Evolutionary conservation across 2,888 invertebrate genomes (phyloP), one percentile per base, ranked within the genome.

Genomic region (Sisyra nigra): DNA sequence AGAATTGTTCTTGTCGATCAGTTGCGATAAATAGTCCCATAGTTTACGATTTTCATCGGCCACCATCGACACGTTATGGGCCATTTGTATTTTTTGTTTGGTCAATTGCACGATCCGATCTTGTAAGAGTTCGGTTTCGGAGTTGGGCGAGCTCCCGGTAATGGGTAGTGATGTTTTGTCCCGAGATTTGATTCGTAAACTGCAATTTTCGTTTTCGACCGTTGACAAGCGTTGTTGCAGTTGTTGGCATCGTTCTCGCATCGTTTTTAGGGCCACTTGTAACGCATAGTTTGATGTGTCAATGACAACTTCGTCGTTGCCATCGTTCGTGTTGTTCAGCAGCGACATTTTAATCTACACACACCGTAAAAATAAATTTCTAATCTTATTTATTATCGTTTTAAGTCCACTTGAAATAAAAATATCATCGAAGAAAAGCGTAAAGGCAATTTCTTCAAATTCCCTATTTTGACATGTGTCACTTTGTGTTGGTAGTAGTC

Each of bases 31-130:
- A 53, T 80, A 74, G 44, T 69, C 74, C 87, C 87, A 87, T 34
- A 87, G 61, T 49, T 80, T 79, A 53, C 79, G 76, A 57, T 87
- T 87, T 59, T 87, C 87, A 52, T 74, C 72, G 3, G 84, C 79
- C 8, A 87, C 83, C 81, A 87, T 83, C 52, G 72, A 74, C 24
- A 85, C 72, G 55, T 83, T 83, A 56, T 82, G 80, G 51, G 76
- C 71, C 1, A 87, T 62, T 54, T 84, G 83, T 1, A 75, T 72
- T 54, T 84, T 86, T 55, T 85, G 82, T 52, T 79, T 77, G 10
- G 68, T 72, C 44, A 86, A 62, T 48, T 81, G 77, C 14, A 76
- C 72, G 15, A 85, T 68, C 58, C 76, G 75, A 48, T 72, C 69
- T 46, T 74, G 65, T n/a, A 79, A 56, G 29, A 56, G 52, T 45